Evolutionary conservation across 1,140 invertebrate species (phyloP), one percentile per base, ranked within the genome.

Genomic region (Onthophagus taurus): DNA sequence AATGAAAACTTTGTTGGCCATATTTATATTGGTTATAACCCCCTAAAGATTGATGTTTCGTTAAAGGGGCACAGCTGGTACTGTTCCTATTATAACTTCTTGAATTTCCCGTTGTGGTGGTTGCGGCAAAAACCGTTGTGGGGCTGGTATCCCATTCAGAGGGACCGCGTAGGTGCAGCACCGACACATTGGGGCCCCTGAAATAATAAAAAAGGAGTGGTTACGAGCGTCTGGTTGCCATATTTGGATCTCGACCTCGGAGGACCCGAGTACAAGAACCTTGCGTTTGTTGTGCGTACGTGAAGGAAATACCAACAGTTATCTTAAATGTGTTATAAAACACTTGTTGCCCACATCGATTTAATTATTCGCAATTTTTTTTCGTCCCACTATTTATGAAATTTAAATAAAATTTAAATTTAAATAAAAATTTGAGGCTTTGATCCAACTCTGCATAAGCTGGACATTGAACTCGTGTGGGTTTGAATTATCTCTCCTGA

Each of bases 131-230:
- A 11, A 53, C 26, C 16, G 55, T 48, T 4, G 52, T 49, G 9
- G 60, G 42, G 13, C 42, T 53, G 6, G 54, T 50, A 34, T 72
- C 70, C 72, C 73, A 75, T 45, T 76, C 74, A 2, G 74, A 71
- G 2, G 69, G 64, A 39, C 65, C 67, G 7, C 74, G 63, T 9
- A 76, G 58, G 48, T 76, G 74, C 11, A 76, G 54, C 12, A 76
- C 63, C 20, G 73, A 75, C 37, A 75, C 64, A 51, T 75, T 75
- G n/a, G 67, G 62, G 6, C 68, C 67, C 52, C 75, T 77, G 61
- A 5, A 72, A 71, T 51, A 58, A 45, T 49, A 44, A 50, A 52
- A n/a, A n/a, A n/a, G n/a, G n/a, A n/a, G n/a, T n/a, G n/a, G n/a
- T n/a, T n/a, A n/a, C n/a, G n/a, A n/a, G n/a, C n/a, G n/a, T 16